Evolutionary conservation across 2,113 vertebrate genomes (phyloP).

Genomic region (Quiscalus mexicanus): DNA sequence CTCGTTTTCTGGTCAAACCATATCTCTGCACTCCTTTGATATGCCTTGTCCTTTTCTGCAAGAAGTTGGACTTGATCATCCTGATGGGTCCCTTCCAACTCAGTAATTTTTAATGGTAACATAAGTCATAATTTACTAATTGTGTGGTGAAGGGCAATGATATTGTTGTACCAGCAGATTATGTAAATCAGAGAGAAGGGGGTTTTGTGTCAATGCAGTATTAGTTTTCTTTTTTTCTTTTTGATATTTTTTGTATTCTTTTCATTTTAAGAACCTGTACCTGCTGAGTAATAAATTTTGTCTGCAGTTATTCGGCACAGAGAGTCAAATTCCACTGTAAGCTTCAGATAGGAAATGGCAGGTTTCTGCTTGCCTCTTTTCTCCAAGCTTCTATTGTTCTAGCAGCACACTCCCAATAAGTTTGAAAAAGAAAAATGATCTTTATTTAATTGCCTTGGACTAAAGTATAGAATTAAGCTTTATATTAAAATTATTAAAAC

Average conservation of each 20-base stretch:
- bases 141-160: background rate
- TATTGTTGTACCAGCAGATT: background rate
- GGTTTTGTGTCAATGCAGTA: background rate
- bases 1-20: background rate
- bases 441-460: background rate
- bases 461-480: background rate
- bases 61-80: background rate
- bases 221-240: background rate
- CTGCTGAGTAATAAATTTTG: background rate
- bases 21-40: background rate
- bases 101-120: background rate
- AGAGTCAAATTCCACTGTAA: background rate
- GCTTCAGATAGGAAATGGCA: background rate
- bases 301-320: background rate
- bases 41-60: background rate
- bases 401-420: background rate
- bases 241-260: accelerated
- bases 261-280: background rate
- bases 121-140: background rate
- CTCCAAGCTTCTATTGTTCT: background rate
- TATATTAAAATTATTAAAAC: background rate
- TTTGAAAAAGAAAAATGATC: background rate
- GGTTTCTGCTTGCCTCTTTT: background rate
- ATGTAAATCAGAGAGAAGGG: background rate
- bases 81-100: background rate